Evolutionary conservation across 2,797 vertebrate species (phyloP).

Genomic region (Notoglanidium macrostoma): DNA sequence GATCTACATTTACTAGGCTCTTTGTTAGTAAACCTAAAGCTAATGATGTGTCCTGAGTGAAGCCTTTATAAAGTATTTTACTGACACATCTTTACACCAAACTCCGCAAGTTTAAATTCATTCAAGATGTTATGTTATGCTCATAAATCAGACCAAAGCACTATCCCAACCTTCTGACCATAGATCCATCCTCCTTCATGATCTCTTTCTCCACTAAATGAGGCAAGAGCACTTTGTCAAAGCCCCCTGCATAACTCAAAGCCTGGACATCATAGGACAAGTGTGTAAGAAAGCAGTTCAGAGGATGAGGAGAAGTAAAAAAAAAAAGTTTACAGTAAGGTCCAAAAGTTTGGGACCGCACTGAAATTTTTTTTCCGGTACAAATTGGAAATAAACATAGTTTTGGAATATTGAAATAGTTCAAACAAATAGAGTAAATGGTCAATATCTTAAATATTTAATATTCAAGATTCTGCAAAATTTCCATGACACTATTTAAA

Average conservation of each 20-base stretch:
- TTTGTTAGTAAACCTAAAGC: neutral
- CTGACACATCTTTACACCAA: too few species aligned
- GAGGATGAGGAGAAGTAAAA: neutral
- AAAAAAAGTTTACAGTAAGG: neutral
- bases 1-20: neutral
- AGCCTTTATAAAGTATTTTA: neutral
- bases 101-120: too few species aligned
- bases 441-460: neutral
- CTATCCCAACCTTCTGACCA: constrained; percentile 90
- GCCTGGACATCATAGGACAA: constrained; percentile 75
- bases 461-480: neutral
- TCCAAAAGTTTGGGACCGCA: neutral
- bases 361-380: neutral
- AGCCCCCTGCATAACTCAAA: constrained; percentile 86
- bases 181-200: constrained; percentile 87
- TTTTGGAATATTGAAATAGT: neutral
- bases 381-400: neutral
- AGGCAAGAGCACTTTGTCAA: constrained; percentile 80
- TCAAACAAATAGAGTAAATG: neutral
- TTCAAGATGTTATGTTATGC: constrained; percentile 51
- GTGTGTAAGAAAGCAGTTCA: constrained; percentile 54
- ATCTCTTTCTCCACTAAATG: constrained; percentile 87
- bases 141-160: constrained; percentile 61
- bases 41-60: neutral
- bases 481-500: neutral